Percentiles rank a stretch among this genome's conserved stretches.
phyloP scores from a whole-genome alignment of 2,113 vertebrate species.

The Heloderma charlesbogerti region DNA sequence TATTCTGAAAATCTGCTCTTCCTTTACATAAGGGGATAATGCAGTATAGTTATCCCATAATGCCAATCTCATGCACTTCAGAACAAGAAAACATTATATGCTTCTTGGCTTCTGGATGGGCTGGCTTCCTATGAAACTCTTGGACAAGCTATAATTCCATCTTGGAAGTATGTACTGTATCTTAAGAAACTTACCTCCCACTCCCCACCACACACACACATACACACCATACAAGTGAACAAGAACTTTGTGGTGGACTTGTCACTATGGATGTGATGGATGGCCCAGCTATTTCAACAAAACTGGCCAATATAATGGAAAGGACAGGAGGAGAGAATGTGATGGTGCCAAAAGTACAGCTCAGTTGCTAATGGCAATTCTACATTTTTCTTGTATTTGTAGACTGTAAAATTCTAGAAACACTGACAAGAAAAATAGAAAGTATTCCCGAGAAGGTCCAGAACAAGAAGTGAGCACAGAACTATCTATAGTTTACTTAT shows the following conservation, averaged over 20 bases:
- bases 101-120: constrained; percentile 47
- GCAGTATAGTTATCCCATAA: constrained; percentile 61
- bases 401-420: too few species aligned
- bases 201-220: constrained; percentile 36
- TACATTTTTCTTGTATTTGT: too few species aligned
- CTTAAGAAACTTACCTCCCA: constrained; percentile 37
- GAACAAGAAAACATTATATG: constrained; percentile 56
- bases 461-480: not conserved
- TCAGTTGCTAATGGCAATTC: not conserved
- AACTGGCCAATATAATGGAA: constrained; percentile 50
- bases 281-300: constrained; percentile 64
- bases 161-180: constrained; percentile 67
- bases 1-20: constrained; percentile 67
- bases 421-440: too few species aligned
- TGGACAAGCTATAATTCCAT: constrained; percentile 67
- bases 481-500: not conserved
- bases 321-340: not conserved
- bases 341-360: not conserved
- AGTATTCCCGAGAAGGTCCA: not conserved
- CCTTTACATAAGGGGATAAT: constrained; percentile 70
- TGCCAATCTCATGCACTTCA: constrained; percentile 37
- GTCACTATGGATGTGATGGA: constrained; percentile 67
- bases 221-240: constrained; percentile 12
- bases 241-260: constrained; percentile 52
- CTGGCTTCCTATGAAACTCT: constrained; percentile 53